Evolutionary conservation across 2,797 vertebrate species (phyloP), one percentile per base, ranked within the genome.

Genomic region (Coccyzus lansbergi): DNA sequence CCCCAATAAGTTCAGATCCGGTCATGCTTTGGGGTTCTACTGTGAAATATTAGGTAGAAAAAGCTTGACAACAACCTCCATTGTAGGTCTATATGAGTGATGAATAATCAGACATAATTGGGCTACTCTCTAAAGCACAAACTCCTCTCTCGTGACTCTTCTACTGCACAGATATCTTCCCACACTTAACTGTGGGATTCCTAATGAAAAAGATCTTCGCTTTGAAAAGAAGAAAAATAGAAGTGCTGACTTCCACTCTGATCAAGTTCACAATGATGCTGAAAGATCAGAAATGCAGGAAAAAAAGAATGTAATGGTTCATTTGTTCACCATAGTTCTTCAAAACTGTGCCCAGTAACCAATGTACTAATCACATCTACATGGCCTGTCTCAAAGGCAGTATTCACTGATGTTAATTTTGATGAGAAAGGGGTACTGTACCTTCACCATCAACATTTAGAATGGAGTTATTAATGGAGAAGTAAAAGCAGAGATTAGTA

Each of bases 171-270:
- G 86, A 60, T 70, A 79, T 34, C 67, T 94, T 92, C 94, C 90
- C 81, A 88, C 83, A 79, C 48, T 64, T 52, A 75, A 22, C 83
- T 46, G 56, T 67, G 55, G 86, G 83, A 90, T 77, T 77, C 65
- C 31, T 46, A 33, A 78, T 8, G 53, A 92, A 85, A 93, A 89
- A 65, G 78, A 82, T 28, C 31, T 86, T 90, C 71, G 56, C 86
- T 62, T 72, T 2, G 48, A 84, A 88, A 92, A 77, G 74, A 88
- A 76, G 83, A 86, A 85, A 87, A 95, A 92, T 75, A 78, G 79
- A 95, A 90, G 68, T 88, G 75, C 92, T 87, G 74, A 88, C 51
- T 92, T 95, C 81, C 92, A 88, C 34, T 67, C 16, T 58, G 75
- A 80, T 87, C 65, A 81, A 93, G 58, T 65, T 12, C 46, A 5